Percentiles rank a stretch among this genome's conserved stretches.
Conservation (phyloP, 2,113 vertebrate species). For the Sceloporus undulatus region DNA sequence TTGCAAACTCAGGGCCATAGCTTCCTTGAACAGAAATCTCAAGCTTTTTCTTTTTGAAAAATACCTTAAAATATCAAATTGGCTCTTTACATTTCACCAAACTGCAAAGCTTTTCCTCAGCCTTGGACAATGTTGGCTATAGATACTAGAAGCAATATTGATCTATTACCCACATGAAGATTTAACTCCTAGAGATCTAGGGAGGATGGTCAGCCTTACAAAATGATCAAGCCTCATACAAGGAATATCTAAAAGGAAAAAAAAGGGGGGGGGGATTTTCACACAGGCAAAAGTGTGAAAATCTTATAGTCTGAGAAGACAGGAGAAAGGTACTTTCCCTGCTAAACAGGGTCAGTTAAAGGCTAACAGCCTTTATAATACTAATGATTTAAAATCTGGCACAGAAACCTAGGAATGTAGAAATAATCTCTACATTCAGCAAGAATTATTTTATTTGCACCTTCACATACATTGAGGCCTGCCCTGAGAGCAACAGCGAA, state of each 20-base stretch:
- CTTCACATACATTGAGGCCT: slow-evolving; percentile 42
- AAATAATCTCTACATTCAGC: slow-evolving; percentile 58
- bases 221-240: neutral
- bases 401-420: slow-evolving; percentile 36
- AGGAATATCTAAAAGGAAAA: neutral
- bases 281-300: too few species aligned
- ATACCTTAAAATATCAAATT: too few species aligned
- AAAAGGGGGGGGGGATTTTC: neutral
- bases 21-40: neutral
- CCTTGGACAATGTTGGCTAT: neutral
- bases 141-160: neutral
- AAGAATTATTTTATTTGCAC: slow-evolving; percentile 32
- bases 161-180: neutral
- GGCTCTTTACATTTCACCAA: too few species aligned
- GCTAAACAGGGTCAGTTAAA: neutral
- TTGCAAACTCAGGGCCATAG: too few species aligned
- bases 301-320: neutral
- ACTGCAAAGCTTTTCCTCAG: too few species aligned
- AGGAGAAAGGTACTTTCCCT: neutral
- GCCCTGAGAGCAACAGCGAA: slow-evolving; percentile 64
- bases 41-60: too few species aligned
- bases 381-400: slow-evolving; percentile 9
- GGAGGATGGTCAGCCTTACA: neutral
- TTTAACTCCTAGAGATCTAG: neutral
- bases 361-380: neutral